phyloP scores from a whole-genome alignment of 2,113 vertebrate genomes.

The Uropsilus gracilis region DNA sequence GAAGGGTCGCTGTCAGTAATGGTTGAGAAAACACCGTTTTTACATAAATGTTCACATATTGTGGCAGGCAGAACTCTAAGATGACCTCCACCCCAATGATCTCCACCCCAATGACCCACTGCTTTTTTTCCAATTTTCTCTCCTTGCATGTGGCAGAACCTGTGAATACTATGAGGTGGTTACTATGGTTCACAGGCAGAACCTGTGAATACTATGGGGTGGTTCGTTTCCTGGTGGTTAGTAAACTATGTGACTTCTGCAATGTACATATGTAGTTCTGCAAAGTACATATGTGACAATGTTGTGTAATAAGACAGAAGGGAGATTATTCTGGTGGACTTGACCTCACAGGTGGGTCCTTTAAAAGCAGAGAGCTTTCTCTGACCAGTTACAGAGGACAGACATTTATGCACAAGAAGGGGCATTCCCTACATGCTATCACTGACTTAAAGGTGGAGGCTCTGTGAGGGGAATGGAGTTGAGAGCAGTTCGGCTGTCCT shows the following conservation, averaged over 20 bases:
- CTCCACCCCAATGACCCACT: background rate
- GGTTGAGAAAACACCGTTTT: slow-evolving; percentile 11
- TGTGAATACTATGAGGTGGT: too few relatives aligned
- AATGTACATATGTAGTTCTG: too few relatives aligned
- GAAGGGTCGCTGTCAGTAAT: background rate
- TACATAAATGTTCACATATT: background rate
- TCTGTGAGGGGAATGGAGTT: background rate
- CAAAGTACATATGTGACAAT: too few relatives aligned
- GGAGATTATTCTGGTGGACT: background rate
- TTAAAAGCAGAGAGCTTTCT: too few relatives aligned
- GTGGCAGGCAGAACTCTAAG: background rate
- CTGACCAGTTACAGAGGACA: background rate
- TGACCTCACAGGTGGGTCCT: background rate
- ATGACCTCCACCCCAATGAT: background rate
- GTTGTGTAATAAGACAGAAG: background rate
- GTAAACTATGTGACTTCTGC: too few relatives aligned
- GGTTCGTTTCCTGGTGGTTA: too few relatives aligned
- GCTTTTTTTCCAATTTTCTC: background rate
- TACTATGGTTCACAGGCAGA: too few relatives aligned
- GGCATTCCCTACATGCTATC: background rate
- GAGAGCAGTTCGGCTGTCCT: background rate
- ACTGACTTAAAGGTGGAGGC: background rate
- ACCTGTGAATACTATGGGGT: too few relatives aligned
- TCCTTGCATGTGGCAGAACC: background rate
- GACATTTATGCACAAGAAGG: background rate